Evolutionary conservation across 2,888 invertebrate species (phyloP).

Genomic region (Drosophila kanekoi): DNA sequence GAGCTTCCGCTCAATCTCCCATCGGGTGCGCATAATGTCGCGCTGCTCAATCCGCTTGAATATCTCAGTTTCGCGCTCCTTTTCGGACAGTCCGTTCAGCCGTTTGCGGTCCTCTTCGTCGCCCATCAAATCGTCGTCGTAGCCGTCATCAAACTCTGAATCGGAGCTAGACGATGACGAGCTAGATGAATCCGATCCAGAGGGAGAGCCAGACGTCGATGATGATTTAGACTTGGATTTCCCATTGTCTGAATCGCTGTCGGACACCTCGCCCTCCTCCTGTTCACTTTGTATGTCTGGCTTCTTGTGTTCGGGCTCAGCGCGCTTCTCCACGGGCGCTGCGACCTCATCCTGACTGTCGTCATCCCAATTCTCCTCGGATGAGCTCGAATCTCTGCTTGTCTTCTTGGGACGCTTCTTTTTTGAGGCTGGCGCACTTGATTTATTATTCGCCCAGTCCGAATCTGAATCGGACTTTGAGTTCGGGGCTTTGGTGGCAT

Average conservation of each 20-base stretch:
- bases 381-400: constrained; percentile 77
- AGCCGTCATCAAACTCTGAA: constrained; percentile 98
- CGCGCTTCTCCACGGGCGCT: constrained; percentile 26
- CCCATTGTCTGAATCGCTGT: constrained; percentile 86
- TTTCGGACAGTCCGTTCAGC: constrained; percentile 96
- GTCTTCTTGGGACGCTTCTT: constrained; percentile 83
- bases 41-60: constrained; percentile 98
- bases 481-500: constrained; percentile 85
- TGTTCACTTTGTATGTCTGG: constrained; percentile 86
- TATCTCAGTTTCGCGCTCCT: constrained; percentile 98
- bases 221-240: constrained; percentile 41
- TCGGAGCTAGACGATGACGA: constrained; percentile 87
- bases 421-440: constrained; percentile 83
- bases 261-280: constrained; percentile 95
- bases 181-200: constrained; percentile 67
- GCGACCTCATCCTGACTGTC: constrained; percentile 81
- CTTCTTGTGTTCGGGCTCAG: constrained; percentile 74
- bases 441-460: constrained; percentile 85
- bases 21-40: constrained; percentile 96
- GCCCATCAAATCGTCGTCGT: constrained; percentile 98
- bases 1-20: constrained; percentile 98
- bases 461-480: constrained; percentile 86
- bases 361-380: constrained; percentile 84
- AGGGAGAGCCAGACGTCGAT: constrained; percentile 50
- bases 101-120: constrained; percentile 97